Evolutionary conservation across 2,113 vertebrate genomes (phyloP).

Genomic region (Ovibos moschatus): DNA sequence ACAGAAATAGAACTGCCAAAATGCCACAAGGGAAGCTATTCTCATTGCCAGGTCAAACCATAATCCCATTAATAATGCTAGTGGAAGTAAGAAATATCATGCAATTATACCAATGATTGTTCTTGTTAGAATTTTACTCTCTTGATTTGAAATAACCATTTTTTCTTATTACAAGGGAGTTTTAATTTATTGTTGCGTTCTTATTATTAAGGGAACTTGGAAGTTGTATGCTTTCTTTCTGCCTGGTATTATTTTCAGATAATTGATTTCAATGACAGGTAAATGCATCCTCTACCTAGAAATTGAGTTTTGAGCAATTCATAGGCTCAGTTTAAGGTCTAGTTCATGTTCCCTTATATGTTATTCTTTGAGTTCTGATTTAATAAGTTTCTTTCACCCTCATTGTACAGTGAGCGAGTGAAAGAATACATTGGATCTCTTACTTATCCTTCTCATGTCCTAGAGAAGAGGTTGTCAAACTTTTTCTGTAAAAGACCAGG

Average conservation of each 20-base stretch:
- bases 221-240: not conserved
- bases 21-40: constrained; percentile 54
- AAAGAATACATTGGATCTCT: not conserved
- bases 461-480: not conserved
- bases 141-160: constrained; percentile 24
- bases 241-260: not conserved
- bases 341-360: not conserved
- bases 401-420: not conserved
- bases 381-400: not conserved
- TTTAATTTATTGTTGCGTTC: constrained; percentile 38
- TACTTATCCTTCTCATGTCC: not conserved
- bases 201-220: not conserved
- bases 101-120: constrained; percentile 47
- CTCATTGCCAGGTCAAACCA: constrained; percentile 60
- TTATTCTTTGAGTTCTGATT: not conserved
- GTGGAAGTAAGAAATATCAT: constrained; percentile 43
- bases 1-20: constrained; percentile 71
- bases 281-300: not conserved
- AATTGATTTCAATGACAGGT: not conserved
- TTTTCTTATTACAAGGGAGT: not conserved
- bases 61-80: constrained; percentile 56
- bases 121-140: constrained; percentile 44
- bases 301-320: constrained; percentile 16
- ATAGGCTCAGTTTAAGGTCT: not conserved
- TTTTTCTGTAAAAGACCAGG: not conserved